Evolutionary conservation across 2,888 invertebrate species (phyloP).

Genomic region (Nesidiocoris tenuis): DNA sequence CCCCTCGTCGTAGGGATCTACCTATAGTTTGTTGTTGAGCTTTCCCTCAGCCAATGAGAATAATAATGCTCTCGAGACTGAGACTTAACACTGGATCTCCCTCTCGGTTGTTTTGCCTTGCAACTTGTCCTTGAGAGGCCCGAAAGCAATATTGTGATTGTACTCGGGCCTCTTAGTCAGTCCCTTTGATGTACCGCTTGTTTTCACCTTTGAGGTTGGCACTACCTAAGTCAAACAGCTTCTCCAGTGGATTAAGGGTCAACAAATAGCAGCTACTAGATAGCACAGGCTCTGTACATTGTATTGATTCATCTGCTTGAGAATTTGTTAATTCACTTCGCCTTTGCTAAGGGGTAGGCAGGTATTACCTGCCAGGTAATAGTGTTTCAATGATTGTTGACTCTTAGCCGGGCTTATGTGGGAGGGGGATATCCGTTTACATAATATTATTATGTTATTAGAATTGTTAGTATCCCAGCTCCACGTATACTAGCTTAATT

Average conservation of each 20-base stretch:
- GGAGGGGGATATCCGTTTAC: no score
- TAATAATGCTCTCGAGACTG: conserved; percentile 33
- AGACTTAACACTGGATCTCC: conserved; percentile 22
- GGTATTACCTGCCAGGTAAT: no score
- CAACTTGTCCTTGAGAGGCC: background rate
- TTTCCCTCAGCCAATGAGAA: conserved; percentile 36
- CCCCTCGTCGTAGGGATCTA: conserved; percentile 2
- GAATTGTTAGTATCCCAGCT: no score
- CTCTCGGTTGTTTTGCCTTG: background rate
- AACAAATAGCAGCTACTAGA: no score
- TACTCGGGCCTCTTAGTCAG: background rate
- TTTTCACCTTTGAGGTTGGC: background rate
- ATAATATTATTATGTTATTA: no score
- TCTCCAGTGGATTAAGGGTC: background rate
- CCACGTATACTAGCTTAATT: no score
- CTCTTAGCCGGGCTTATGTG: no score
- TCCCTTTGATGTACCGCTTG: background rate
- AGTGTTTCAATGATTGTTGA: no score
- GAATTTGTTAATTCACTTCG: no score
- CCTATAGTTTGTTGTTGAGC: conserved; percentile 37
- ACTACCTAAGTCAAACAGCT: background rate
- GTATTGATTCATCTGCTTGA: no score
- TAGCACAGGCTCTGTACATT: background rate
- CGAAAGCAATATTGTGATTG: background rate
- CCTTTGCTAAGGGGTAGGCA: no score